Evolutionary conservation across 2,113 vertebrate species (phyloP).

Genomic region (Cettia cetti): DNA sequence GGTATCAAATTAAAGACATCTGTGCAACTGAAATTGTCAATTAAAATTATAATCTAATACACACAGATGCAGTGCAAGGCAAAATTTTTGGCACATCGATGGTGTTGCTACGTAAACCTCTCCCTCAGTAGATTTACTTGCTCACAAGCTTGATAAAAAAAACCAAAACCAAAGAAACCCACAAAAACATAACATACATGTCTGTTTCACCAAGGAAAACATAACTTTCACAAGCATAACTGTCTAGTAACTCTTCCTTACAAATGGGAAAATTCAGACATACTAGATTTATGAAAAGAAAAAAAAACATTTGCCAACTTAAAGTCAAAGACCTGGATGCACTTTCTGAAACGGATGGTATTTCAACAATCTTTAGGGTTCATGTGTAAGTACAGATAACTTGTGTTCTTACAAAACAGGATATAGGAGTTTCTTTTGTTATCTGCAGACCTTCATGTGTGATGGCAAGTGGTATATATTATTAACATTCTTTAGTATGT

Average conservation of each 20-base stretch:
- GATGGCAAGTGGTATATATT: neutral
- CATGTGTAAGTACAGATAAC: neutral
- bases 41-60: conserved; percentile 25
- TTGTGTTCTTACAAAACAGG: neutral
- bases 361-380: neutral
- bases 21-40: conserved; percentile 18
- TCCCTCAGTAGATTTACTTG: neutral
- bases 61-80: neutral
- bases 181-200: neutral
- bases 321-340: neutral
- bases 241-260: neutral
- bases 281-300: neutral
- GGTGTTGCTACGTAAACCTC: neutral
- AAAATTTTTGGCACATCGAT: neutral
- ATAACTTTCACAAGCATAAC: neutral
- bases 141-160: neutral
- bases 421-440: neutral
- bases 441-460: neutral
- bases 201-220: neutral
- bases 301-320: neutral
- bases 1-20: conserved; percentile 14
- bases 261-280: neutral
- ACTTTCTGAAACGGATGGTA: neutral
- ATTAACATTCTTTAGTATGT: neutral
- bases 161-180: neutral